Evolutionary conservation across 2,797 vertebrate genomes (phyloP), one percentile per base, ranked within the genome.

Genomic region (Semotilus atromaculatus): DNA sequence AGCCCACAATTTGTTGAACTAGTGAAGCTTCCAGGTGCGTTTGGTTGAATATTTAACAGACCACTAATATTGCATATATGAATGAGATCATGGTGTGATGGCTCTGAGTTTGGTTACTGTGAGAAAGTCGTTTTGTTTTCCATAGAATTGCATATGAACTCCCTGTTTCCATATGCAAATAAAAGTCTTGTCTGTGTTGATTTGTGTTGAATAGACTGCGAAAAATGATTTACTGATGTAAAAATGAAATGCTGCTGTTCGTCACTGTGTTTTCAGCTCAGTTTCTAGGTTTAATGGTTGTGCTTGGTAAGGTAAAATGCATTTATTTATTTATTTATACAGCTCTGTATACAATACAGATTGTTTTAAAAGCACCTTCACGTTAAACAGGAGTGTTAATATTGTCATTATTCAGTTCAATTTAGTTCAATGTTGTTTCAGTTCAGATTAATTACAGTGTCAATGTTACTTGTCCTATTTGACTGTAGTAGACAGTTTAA

Each of bases 101-200:
- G 51, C n/a, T 67, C 4, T 70, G 82, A 83, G 38, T 73, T 40
- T 73, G 29, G 78, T 67, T 62, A 45, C 40, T 62, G 10, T 29
- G 31, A 53, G 40, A 64, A 64, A 31, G 53, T 34, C 13, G 4
- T 34, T 40, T 67, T 31, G 73, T 76, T 83, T 77, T 83, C n/a
- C 72, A 67, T 83, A 40, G 72, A 58, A 40, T 45, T 83, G 62
- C 36, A 60, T 78, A 4, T 78, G 26, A 38, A 2, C 60, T 36
- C 9, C 51, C 45, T 21, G 11, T 84, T 84, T 78, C 36, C 51
- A 60, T 84, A 77, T 68, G 82, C 48, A 84, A 84, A 78, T 58
- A 4, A 71, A 58, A 45, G 36, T 10, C 40, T 36, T 14, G 48
- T 55, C n/a, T 43, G n/a, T 66, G 55, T 29, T 23, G 16, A 67